Conservation (phyloP, 2,113 vertebrate genomes). For the Heterotis niloticus region DNA sequence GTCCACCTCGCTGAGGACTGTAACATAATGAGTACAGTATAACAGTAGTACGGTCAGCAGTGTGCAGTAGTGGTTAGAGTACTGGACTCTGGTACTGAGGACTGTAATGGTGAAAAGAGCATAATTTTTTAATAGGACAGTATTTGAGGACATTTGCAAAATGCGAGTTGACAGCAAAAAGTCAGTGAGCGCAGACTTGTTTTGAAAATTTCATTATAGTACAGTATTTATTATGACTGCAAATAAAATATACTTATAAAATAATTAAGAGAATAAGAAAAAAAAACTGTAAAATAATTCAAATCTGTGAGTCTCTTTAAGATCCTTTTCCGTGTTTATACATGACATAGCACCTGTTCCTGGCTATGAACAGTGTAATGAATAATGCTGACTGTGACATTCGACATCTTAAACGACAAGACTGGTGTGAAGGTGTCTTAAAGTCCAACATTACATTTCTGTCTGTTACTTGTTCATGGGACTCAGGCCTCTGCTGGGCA, state of each 20-base stretch:
- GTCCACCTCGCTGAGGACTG: no score
- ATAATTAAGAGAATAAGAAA: no score
- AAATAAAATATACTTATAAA: no score
- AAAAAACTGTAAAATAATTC: no score
- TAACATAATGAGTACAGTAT: neutral
- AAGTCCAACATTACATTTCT: no score
- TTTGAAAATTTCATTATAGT: no score
- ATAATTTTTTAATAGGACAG: neutral
- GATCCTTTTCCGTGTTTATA: neutral
- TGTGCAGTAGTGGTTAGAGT: neutral
- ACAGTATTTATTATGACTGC: neutral
- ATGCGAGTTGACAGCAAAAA: no score
- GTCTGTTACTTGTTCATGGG: no score
- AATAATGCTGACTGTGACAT: neutral
- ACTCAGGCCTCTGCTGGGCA: no score
- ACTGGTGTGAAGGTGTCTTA: no score
- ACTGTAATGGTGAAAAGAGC: neutral
- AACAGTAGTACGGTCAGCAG: neutral
- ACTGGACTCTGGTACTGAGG: neutral
- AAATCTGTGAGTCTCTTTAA: neutral
- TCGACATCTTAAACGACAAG: neutral
- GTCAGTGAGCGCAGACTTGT: no score
- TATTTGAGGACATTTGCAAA: neutral
- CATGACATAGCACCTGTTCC: neutral
- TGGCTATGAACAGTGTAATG: conserved; percentile 5